These are phyloP conservation scores for Laticauda laticaudata DNA, from an alignment of 2,113 vertebrate genomes.

Conservation along the genomic window DNA sequence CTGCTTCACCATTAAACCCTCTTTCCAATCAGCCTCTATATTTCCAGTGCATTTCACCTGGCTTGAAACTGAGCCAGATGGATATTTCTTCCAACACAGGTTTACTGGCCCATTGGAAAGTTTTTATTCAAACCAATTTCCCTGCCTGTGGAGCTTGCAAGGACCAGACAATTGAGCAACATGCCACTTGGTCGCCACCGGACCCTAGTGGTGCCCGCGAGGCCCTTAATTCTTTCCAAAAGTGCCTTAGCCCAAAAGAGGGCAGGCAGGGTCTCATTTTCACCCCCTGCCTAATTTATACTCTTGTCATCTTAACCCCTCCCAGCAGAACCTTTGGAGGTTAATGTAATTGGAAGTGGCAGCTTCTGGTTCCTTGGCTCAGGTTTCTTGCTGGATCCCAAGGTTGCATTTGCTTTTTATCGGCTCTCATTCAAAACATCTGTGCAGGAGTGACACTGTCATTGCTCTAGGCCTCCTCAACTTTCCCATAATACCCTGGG, in stretches of 20 bases:
- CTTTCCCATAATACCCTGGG: background rate
- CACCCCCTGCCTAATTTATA: constrained; percentile 49
- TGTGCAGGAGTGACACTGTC: background rate
- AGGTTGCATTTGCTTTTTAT: background rate
- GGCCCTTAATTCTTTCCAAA: constrained; percentile 83
- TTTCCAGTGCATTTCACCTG: too few species aligned
- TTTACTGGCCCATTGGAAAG: constrained; percentile 79
- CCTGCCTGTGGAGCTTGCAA: constrained; percentile 71
- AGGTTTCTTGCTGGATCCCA: background rate
- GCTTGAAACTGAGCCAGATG: too few species aligned
- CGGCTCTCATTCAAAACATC: background rate
- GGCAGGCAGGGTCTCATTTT: constrained; percentile 49
- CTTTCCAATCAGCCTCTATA: too few species aligned
- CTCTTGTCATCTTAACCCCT: constrained; percentile 33
- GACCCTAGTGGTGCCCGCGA: constrained; percentile 66
- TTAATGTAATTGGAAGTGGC: constrained; percentile 47
- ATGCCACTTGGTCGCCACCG: constrained; percentile 66
- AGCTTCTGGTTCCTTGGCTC: background rate
- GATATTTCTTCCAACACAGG: too few species aligned
- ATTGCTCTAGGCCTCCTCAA: background rate
- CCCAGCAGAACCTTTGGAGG: constrained; percentile 39
- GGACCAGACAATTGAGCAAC: constrained; percentile 85
- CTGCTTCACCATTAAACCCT: too few species aligned
- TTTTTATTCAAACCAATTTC: constrained; percentile 89
- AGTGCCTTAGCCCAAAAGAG: constrained; percentile 54